Evolutionary conservation across 1,140 invertebrate genomes (phyloP), one percentile per base, ranked within the genome.

Genomic region (Neoseiulus cucumeris): DNA sequence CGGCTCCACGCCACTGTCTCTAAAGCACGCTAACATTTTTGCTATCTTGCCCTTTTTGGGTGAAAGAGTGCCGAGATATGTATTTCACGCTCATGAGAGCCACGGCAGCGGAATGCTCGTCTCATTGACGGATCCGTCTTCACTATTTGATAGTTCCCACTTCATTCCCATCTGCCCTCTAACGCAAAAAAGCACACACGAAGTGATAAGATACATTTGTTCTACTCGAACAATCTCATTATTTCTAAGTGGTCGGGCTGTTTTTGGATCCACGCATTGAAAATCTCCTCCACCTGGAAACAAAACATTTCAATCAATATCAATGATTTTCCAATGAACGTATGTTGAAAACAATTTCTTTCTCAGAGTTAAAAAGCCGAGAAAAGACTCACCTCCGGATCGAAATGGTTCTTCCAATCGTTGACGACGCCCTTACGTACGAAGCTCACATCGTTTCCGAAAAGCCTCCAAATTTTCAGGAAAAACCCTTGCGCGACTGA

Each of bases 371-470:
- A n/a, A n/a, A n/a, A n/a, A n/a, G n/a, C 42, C 12, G n/a, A 44
- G 42, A 44, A 44, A 12, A 12, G 42, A 12, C n/a, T 44, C n/a
- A 59, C 51, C 17, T 72, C 69, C 17, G 72, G 70, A 17, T 74
- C 75, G 67, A 79, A 77, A 66, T 76, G 72, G 42, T 72, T 75
- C 67, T 73, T 76, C 78, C 78, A 79, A 70, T 79, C 78, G 17
- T 78, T 77, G 28, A 78, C 72, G 41, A 68, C 67, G 14, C 76
- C 77, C 70, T 72, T 72, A 45, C 72, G 66, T 64, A 72, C 70
- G 45, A 73, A 73, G 29, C 66, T 67, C 1, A 69, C 66, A 25
- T 69, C 67, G 17, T 7, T 64, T 42, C 59, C 51, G 51, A 59
- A 5, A 20, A 59, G 14, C 51, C 33, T 59, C 51, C 51, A 59